phyloP scores from a whole-genome alignment of 2,888 invertebrate species.

The Coenonympha glycerion region DNA sequence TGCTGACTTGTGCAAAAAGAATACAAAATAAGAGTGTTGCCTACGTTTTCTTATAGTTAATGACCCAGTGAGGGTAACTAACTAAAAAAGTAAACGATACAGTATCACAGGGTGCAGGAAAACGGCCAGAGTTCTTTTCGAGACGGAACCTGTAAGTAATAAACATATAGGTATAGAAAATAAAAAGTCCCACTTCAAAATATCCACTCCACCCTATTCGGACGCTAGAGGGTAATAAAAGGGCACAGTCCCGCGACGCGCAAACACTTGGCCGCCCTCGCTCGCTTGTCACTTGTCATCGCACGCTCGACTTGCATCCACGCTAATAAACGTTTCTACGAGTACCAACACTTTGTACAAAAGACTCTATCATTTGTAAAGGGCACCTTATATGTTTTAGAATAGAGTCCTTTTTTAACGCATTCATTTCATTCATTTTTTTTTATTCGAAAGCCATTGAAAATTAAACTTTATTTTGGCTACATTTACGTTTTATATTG shows the following conservation, averaged over 20 bases:
- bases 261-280: constrained; percentile 37
- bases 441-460: constrained; percentile 27
- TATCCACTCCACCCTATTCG: background rate
- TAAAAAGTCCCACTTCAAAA: background rate
- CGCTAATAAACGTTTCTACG: constrained; percentile 69
- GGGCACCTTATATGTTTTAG: constrained; percentile 21
- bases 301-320: constrained; percentile 59
- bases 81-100: too few relatives aligned
- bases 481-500: background rate
- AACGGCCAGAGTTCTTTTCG: too few relatives aligned
- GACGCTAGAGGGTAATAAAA: background rate
- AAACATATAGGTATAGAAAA: background rate
- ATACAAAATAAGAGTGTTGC: too few relatives aligned
- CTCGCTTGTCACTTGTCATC: constrained; percentile 63
- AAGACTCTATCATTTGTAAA: constrained; percentile 20
- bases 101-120: too few relatives aligned
- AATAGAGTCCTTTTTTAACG: constrained; percentile 21
- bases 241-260: constrained; percentile 33
- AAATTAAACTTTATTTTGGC: constrained; percentile 32
- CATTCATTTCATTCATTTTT: constrained; percentile 6
- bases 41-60: too few relatives aligned
- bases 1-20: too few relatives aligned
- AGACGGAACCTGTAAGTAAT: too few relatives aligned
- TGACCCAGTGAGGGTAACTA: too few relatives aligned
- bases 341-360: constrained; percentile 38